Base-by-base conservation (phyloP, 2,888 invertebrate genomes). In the Clanis bilineata region DNA sequence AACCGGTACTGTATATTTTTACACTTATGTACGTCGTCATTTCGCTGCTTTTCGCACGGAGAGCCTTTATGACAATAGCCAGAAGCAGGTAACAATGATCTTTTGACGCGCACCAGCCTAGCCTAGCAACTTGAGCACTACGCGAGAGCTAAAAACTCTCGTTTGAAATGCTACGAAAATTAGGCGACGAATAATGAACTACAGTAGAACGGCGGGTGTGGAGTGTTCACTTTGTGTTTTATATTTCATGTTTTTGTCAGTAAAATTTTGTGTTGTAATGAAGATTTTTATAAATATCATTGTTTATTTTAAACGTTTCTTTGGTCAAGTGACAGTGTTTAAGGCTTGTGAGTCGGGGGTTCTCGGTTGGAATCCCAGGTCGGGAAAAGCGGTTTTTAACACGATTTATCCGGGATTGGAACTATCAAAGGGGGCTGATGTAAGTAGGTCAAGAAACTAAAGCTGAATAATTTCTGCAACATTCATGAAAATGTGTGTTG, bases 71-170 rank as follows among this genome's bases (percentile, higher is more conserved):
- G 71, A 82, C 82, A 82, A 44, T 56, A 76, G 72, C 44, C 38
- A 44, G 75, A 71, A 72, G 78, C 72, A 66, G 64, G 69, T 70
- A 77, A 89, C 88, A 88, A 87, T 88, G 85, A 82, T 83, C 87
- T 86, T 88, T 89, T 86, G 83, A 88, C 82, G 76, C 76, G 73
- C 73, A 72, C 70, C 66, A 67, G 74, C 74, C 64, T 71, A 76
- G 73, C 78, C 76, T 74, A 71, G 59, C 63, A 56, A 72, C 73
- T 79, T 76, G 65, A 72, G 71, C 77, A 74, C 76, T 74, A 66
- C 69, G 73, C 74, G 68, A 72, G 70, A 72, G 72, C 78, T 81
- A 71, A 70, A 72, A 77, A 74, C 68, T 74, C 74, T 73, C 72
- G 74, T 74, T 76, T 80, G 74, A 77, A 76, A 77, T 78, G 70